These are phyloP conservation scores for Cyaniris semiargus DNA, from an alignment of 2,888 invertebrate species.

Conservation along the genomic window DNA sequence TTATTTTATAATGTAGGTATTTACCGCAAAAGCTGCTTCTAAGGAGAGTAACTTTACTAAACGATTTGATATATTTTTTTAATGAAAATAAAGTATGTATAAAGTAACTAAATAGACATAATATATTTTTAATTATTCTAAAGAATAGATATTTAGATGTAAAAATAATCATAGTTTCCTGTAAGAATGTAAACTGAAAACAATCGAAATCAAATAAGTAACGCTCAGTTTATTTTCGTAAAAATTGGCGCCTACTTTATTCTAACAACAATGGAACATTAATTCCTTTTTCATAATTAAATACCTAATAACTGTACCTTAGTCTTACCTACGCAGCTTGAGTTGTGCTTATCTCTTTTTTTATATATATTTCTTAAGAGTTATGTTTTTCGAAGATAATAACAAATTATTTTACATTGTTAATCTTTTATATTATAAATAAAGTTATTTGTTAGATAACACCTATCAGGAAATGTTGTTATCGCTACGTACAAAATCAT, in stretches of 20 bases:
- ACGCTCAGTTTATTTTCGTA: neutral
- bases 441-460: slow-evolving; percentile 43
- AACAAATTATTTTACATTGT: neutral
- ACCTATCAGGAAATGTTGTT: slow-evolving; percentile 53
- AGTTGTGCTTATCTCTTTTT: too few species aligned
- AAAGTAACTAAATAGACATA: too few species aligned
- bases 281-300: neutral
- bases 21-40: neutral
- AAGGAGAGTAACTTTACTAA: neutral
- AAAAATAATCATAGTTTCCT: too few species aligned
- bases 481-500: slow-evolving; percentile 58
- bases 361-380: too few species aligned
- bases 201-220: neutral
- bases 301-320: too few species aligned
- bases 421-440: slow-evolving; percentile 8
- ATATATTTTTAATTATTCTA: too few species aligned
- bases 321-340: too few species aligned
- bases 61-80: too few species aligned
- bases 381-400: too few species aligned
- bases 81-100: too few species aligned
- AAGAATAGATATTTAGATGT: too few species aligned
- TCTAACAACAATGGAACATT: neutral
- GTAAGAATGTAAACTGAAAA: neutral
- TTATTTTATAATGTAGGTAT: neutral
- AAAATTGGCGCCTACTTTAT: neutral